Conservation (phyloP, 2,797 vertebrate species). For the Mus minutoides region DNA sequence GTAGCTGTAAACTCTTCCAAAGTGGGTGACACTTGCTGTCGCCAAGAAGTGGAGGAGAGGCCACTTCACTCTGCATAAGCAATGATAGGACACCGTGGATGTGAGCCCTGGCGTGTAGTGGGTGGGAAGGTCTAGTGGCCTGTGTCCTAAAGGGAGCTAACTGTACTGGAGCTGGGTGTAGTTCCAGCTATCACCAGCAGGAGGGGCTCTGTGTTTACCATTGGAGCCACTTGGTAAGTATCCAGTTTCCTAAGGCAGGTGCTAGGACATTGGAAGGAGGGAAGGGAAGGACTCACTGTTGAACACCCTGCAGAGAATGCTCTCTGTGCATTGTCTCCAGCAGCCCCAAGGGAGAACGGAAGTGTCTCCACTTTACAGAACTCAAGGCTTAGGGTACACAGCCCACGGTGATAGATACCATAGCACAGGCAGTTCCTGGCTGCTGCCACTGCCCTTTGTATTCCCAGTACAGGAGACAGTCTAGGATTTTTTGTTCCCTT, state of each 20-base stretch:
- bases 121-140: not conserved
- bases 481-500: not conserved
- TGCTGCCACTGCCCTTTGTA: not conserved
- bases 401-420: not conserved
- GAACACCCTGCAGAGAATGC: rapidly evolving
- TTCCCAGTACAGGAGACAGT: not conserved
- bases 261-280: not conserved
- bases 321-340: not conserved
- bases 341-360: not conserved
- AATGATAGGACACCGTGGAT: not conserved
- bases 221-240: not conserved
- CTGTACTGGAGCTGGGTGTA: not conserved
- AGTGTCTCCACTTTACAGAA: not conserved
- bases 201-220: not conserved
- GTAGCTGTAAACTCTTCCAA: not conserved
- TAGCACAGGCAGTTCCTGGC: not conserved
- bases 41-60: not conserved
- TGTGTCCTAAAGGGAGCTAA: not conserved
- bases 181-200: conserved; percentile 58
- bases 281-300: not conserved
- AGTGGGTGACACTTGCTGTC: not conserved
- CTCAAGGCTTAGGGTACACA: not conserved
- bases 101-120: not conserved
- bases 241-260: no score
- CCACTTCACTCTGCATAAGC: not conserved